phyloP scores from a whole-genome alignment of 2,113 vertebrate genomes.

The Cyphomyrus discorhynchus region DNA sequence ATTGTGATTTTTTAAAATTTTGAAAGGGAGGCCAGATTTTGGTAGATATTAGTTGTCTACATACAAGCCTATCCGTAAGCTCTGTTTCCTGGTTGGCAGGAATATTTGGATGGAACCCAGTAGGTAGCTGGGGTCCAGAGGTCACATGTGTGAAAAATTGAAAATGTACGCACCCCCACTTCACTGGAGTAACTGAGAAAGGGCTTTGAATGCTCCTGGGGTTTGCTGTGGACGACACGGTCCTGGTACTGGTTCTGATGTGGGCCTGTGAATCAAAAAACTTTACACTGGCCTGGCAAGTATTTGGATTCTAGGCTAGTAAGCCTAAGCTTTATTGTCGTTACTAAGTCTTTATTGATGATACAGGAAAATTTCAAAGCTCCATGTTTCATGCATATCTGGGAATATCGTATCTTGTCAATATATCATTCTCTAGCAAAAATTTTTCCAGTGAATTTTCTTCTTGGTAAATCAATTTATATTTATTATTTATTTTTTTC shows the following conservation, averaged over 20 bases:
- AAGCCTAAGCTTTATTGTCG: background rate
- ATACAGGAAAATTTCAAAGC: background rate
- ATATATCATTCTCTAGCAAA: background rate
- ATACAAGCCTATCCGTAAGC: background rate
- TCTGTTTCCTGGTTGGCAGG: background rate
- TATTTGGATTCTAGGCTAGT: background rate
- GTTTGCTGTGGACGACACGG: background rate
- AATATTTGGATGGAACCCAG: background rate
- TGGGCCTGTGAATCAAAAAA: background rate
- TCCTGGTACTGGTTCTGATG: background rate
- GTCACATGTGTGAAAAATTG: constrained; percentile 5
- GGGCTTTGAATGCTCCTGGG: background rate
- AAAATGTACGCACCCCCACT: constrained; percentile 4
- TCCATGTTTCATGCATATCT: background rate
- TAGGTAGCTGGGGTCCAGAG: background rate
- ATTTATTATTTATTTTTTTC: background rate
- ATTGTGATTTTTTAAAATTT: background rate
- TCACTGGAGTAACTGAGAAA: constrained; percentile 4
- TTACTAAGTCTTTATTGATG: background rate
- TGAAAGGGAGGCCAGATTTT: background rate
- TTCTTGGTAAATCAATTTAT: background rate
- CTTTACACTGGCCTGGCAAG: background rate
- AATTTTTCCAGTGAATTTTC: background rate
- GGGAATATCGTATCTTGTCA: background rate
- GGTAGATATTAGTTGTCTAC: background rate